These are phyloP conservation scores for Oryctes rhinoceros DNA, from an alignment of 1,140 invertebrate genomes.

Conservation along the genomic window DNA sequence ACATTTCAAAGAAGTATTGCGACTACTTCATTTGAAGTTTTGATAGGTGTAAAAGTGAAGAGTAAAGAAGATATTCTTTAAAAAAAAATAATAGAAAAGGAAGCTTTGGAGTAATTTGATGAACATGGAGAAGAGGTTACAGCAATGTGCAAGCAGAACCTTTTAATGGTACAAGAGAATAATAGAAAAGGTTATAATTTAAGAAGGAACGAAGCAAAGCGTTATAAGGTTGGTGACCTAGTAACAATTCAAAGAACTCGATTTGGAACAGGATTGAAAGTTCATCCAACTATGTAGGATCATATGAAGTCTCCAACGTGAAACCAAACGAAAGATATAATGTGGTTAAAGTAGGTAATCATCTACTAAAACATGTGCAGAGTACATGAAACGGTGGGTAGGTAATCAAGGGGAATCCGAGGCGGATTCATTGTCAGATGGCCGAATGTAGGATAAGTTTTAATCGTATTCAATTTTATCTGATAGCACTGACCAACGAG, in stretches of 20 bases:
- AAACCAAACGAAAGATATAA: slow-evolving; percentile 42
- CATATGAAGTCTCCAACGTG: slow-evolving; percentile 53
- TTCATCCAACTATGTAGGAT: slow-evolving; percentile 59
- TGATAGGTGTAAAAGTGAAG: slow-evolving; percentile 54
- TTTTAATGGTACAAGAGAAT: slow-evolving; percentile 56
- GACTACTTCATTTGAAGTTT: slow-evolving; percentile 55
- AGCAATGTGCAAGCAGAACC: slow-evolving; percentile 46
- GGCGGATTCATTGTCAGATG: background rate
- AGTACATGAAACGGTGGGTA: slow-evolving; percentile 11
- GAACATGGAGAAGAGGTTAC: slow-evolving; percentile 45
- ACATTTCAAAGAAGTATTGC: slow-evolving; percentile 55
- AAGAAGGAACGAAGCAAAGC: slow-evolving; percentile 49
- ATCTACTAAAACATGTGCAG: background rate
- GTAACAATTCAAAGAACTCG: slow-evolving; percentile 59
- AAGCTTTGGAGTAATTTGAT: slow-evolving; percentile 36
- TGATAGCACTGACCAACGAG: too few species aligned
- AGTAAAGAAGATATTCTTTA: too few species aligned
- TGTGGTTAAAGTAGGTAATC: slow-evolving; percentile 4
- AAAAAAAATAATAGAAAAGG: slow-evolving; percentile 43
- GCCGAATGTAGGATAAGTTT: slow-evolving; percentile 26
- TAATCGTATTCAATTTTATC: too few species aligned
- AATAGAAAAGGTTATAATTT: slow-evolving; percentile 54
- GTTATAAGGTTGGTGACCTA: slow-evolving; percentile 54
- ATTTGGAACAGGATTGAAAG: slow-evolving; percentile 55
- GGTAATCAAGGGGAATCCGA: slow-evolving; percentile 12